These are phyloP conservation scores for Protonemura montana DNA, from an alignment of 2,888 invertebrate species.

Conservation along the genomic window DNA sequence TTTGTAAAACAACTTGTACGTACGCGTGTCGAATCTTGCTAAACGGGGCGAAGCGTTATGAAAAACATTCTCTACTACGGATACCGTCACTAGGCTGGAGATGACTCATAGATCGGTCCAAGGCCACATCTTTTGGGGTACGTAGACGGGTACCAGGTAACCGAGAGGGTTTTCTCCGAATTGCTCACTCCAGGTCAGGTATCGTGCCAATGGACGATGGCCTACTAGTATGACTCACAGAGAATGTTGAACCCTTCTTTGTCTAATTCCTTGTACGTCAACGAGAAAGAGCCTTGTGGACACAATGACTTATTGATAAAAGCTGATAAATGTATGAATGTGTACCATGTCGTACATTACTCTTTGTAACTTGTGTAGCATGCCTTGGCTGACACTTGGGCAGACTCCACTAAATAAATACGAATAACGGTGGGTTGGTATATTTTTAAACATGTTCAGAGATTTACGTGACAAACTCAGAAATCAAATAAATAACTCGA, in stretches of 20 bases:
- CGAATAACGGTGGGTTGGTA: background rate
- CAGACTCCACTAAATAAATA: background rate
- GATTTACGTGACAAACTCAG: background rate
- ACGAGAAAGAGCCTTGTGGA: background rate
- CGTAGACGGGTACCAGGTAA: background rate
- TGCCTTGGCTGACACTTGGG: background rate
- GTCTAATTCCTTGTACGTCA: background rate
- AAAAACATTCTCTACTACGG: background rate
- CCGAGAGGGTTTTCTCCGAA: background rate
- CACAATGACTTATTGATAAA: conserved; percentile 12
- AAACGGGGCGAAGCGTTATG: background rate
- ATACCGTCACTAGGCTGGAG: background rate
- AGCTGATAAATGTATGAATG: background rate
- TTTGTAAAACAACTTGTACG: background rate
- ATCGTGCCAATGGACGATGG: too few species aligned
- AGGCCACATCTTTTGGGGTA: background rate
- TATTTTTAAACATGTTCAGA: background rate
- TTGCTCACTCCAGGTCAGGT: background rate
- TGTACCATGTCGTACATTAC: background rate
- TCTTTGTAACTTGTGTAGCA: background rate
- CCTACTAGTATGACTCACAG: background rate
- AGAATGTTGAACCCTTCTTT: conserved; percentile 7
- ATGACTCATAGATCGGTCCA: background rate
- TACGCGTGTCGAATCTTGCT: background rate
- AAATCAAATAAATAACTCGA: background rate